These are phyloP conservation scores for Colossoma macropomum DNA, from an alignment of 2,113 vertebrate species.

Conservation along the genomic window DNA sequence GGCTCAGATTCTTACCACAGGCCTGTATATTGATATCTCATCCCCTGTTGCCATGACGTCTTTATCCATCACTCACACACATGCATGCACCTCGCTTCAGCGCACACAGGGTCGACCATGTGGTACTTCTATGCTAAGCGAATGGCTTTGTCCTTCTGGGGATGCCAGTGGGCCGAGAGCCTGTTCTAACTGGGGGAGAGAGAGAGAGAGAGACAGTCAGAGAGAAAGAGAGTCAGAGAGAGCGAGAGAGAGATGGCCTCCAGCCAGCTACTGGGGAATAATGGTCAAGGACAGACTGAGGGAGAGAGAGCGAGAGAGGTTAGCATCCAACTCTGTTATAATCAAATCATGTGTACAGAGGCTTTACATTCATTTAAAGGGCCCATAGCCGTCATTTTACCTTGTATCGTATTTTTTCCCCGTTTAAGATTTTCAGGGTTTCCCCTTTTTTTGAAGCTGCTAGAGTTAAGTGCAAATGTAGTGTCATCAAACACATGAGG, in stretches of 20 bases:
- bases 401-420: too few species aligned
- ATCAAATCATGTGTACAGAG: background rate
- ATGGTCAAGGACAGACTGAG: background rate
- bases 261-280: constrained; percentile 10
- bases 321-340: background rate
- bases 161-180: constrained; percentile 6
- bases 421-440: too few species aligned
- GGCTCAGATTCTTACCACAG: constrained; percentile 18
- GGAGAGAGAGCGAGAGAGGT: background rate
- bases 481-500: too few species aligned
- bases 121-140: constrained; percentile 10
- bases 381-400: too few species aligned
- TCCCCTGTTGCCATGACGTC: constrained; percentile 5
- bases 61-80: constrained; percentile 28
- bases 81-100: background rate
- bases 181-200: background rate
- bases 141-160: constrained; percentile 30
- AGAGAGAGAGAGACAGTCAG: background rate
- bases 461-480: too few species aligned
- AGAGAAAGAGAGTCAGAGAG: too few species aligned
- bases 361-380: background rate
- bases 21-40: constrained; percentile 39
- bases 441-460: too few species aligned
- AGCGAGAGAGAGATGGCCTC: constrained; percentile 10
- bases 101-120: background rate